phyloP scores from a whole-genome alignment of 1,140 invertebrate species.

The Anagrus nilaparvatae region DNA sequence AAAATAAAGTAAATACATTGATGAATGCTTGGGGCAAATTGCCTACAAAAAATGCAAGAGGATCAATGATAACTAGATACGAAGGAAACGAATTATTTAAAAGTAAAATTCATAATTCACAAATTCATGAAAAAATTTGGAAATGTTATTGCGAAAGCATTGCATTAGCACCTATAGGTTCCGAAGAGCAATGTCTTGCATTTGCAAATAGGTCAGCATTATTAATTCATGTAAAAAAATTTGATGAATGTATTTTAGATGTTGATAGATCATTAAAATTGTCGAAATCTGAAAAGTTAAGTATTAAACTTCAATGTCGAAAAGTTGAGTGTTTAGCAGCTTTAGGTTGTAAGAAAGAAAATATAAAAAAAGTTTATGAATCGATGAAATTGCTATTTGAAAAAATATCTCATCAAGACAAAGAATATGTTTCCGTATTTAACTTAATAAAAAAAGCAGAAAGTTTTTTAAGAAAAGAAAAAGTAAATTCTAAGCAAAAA shows the following conservation, averaged over 20 bases:
- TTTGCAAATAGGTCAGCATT: conserved; percentile 8
- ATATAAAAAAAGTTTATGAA: neutral
- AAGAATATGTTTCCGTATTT: neutral
- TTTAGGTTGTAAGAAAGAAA: neutral
- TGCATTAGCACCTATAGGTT: conserved; percentile 2
- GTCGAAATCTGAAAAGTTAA: neutral
- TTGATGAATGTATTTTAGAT: conserved; percentile 3
- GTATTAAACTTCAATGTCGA: neutral
- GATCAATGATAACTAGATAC: neutral
- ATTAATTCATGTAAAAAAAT: conserved; percentile 1
- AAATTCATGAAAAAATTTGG: neutral
- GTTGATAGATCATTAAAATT: conserved; percentile 4
- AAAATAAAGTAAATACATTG: neutral
- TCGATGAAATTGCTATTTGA: neutral
- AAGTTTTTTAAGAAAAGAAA: neutral
- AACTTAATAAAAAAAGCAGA: neutral
- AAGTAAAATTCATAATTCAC: neutral
- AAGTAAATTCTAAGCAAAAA: neutral
- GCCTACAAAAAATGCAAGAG: neutral
- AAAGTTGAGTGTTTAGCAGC: conserved; percentile 1
- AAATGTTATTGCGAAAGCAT: conserved; percentile 7
- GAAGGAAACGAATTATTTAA: conserved; percentile 2
- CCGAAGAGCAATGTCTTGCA: neutral
- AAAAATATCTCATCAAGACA: neutral
- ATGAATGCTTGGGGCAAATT: neutral